Conservation (phyloP, 2,797 vertebrate species). For the Aratinga solstitialis region DNA sequence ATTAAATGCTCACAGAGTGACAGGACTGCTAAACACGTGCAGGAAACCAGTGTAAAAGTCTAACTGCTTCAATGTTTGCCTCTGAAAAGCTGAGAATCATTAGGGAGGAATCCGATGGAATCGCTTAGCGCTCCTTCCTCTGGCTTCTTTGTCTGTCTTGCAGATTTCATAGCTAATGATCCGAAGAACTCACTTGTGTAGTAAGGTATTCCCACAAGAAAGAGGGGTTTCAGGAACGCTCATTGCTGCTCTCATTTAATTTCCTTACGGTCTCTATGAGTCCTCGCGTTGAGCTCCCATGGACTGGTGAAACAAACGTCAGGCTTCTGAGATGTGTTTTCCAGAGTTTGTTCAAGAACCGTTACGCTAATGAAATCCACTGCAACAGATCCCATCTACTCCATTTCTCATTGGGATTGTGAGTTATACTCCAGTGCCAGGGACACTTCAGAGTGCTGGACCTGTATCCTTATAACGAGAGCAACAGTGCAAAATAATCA, state of each 20-base stretch:
- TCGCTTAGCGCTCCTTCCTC: not conserved
- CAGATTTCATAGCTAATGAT: not conserved
- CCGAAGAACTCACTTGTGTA: not conserved
- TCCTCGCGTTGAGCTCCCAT: not conserved
- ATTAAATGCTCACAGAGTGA: not conserved
- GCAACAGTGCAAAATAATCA: not conserved
- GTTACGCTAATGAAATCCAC: not conserved
- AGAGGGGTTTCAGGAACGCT: not conserved
- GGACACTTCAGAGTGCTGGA: not conserved
- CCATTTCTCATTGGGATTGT: not conserved
- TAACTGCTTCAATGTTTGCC: not conserved
- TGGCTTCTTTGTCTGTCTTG: not conserved
- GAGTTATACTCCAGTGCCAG: not conserved
- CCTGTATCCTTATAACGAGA: not conserved
- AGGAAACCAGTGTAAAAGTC: slow-evolving; percentile 24
- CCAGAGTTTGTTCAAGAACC: not conserved
- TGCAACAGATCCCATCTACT: not conserved
- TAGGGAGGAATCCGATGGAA: not conserved
- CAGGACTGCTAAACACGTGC: not conserved
- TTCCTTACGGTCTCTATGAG: not conserved
- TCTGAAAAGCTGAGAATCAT: not conserved
- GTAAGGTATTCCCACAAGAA: not conserved
- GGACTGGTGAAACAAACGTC: not conserved
- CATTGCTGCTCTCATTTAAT: not conserved
- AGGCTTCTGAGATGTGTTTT: not conserved